phyloP scores from a whole-genome alignment of 37 sponge, comb jelly and placozoan genomes.

The Hormiphora californensis region DNA sequence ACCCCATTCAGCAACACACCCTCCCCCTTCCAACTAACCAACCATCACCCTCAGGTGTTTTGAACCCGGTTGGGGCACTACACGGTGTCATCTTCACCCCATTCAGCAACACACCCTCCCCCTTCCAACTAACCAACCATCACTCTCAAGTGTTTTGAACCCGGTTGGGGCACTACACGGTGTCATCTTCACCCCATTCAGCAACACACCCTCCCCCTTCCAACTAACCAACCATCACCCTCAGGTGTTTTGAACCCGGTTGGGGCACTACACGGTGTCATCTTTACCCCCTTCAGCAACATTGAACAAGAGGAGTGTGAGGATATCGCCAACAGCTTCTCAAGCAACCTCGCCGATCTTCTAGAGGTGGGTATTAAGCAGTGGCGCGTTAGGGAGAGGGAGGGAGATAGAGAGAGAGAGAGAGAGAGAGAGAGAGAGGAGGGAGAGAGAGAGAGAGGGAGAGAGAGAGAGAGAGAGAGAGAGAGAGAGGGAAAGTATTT shows the following conservation, averaged over 20 bases:
- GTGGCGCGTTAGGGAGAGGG: neutral
- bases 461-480: slow-evolving; percentile 22
- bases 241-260: slow-evolving; percentile 43
- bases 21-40: too few species aligned
- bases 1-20: too few species aligned
- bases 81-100: too few species aligned
- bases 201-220: too few species aligned
- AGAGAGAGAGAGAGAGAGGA: neutral
- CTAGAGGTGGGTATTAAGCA: neutral
- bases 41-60: too few species aligned
- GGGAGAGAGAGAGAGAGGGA: neutral
- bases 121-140: too few species aligned
- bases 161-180: too few species aligned
- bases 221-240: too few species aligned
- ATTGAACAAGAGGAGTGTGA: slow-evolving; percentile 27
- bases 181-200: too few species aligned
- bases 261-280: slow-evolving; percentile 37
- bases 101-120: too few species aligned
- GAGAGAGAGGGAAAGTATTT: neutral
- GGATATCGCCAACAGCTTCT: slow-evolving; percentile 35
- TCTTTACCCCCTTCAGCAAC: slow-evolving; percentile 47
- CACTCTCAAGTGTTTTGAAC: too few species aligned
- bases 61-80: too few species aligned
- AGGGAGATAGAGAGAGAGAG: neutral
- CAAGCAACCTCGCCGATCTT: neutral